Percentiles rank a stretch among this genome's conserved stretches.
Evolutionary conservation across 64 coral and sea anemone species (phyloP).

Genomic region (Pocillopora verrucosa): DNA sequence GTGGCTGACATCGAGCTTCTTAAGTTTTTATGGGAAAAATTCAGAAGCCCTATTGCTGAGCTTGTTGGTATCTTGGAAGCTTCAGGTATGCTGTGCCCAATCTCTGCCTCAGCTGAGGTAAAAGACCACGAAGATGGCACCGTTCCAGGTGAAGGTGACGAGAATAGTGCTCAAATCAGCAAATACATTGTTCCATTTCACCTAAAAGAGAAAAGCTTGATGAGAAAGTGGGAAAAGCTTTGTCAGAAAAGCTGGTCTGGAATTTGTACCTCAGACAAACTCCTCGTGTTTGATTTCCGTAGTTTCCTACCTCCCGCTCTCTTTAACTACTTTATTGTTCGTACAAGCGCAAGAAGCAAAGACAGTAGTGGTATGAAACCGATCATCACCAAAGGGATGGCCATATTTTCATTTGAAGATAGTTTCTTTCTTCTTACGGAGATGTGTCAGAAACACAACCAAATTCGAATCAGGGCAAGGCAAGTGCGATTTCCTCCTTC

Average conservation of each 20-base stretch:
- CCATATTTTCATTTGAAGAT: constrained; percentile 62
- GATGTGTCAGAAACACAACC: constrained; percentile 43
- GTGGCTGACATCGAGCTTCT: constrained; percentile 15
- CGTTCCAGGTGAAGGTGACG: neutral
- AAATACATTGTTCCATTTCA: constrained; percentile 1
- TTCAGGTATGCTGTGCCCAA: constrained; percentile 25
- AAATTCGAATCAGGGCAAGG: constrained; percentile 55
- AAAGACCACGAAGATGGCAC: neutral
- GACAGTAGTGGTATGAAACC: constrained; percentile 45
- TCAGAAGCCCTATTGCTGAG: neutral
- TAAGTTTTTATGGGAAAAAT: constrained; percentile 48
- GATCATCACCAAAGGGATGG: constrained; percentile 33
- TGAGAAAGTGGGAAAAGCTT: neutral
- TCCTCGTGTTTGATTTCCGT: constrained; percentile 15
- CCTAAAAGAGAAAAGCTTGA: neutral
- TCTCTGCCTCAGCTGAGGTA: neutral
- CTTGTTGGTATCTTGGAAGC: constrained; percentile 32
- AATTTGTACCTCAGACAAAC: constrained; percentile 22
- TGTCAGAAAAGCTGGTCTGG: neutral
- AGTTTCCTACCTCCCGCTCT: neutral
- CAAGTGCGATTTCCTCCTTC: neutral
- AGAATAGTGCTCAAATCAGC: neutral
- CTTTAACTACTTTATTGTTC: too few relatives aligned
- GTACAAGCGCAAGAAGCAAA: too few relatives aligned
- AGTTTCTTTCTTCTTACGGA: constrained; percentile 40